A percentile compares a stretch with the other conserved stretches of the same genome.
Conservation (phyloP, 2,888 invertebrate genomes). For the Kryphioiulus occultus region DNA sequence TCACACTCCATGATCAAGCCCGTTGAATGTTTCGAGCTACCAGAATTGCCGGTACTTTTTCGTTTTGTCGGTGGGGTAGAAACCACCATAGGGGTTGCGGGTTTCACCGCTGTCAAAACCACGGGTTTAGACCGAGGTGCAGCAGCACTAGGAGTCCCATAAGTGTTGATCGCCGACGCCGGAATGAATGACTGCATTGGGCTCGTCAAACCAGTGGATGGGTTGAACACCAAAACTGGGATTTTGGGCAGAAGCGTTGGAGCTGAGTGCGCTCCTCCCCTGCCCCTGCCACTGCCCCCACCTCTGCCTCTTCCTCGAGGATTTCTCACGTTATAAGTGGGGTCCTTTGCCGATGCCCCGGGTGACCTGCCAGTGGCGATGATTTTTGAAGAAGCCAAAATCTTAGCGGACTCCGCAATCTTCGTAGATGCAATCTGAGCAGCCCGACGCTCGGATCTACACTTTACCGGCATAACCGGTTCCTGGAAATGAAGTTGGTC, state of each 20-base stretch:
- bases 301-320: constrained; percentile 1
- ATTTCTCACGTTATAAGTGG: neutral
- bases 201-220: neutral
- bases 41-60: neutral
- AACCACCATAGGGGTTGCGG: neutral
- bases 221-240: constrained; percentile 46
- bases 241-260: constrained; percentile 33
- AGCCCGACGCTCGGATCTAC: constrained; percentile 45
- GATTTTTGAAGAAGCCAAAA: constrained; percentile 49
- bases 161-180: neutral
- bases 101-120: neutral
- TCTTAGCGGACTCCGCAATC: constrained; percentile 50
- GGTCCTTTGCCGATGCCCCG: neutral
- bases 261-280: neutral
- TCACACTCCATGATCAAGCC: constrained; percentile 50
- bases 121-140: neutral
- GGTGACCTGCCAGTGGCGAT: constrained; percentile 41
- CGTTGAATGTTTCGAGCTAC: neutral
- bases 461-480: constrained; percentile 25
- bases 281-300: neutral
- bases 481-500: constrained; percentile 14
- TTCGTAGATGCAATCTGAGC: constrained; percentile 50
- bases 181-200: constrained; percentile 3
- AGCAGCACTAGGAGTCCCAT: neutral
- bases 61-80: neutral